These are phyloP conservation scores for Diplazon laetatorius DNA, from an alignment of 2,888 invertebrate genomes.

Conservation along the genomic window DNA sequence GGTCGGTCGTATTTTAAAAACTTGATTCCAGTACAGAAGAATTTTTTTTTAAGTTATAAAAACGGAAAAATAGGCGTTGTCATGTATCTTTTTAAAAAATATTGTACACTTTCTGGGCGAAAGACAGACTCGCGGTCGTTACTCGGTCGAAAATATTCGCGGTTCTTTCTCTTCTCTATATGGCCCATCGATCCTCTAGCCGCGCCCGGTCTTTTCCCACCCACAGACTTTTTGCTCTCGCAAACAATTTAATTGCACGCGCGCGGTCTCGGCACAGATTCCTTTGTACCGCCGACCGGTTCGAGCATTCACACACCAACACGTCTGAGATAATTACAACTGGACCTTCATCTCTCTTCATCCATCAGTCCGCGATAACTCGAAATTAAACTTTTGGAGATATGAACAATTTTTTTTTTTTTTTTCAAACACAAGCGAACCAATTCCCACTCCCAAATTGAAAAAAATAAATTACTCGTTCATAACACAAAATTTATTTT, in stretches of 20 bases:
- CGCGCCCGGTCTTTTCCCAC: neutral
- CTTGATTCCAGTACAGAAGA: no score
- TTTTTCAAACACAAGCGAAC: no score
- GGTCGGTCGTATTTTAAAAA: no score
- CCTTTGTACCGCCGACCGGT: conserved; percentile 48
- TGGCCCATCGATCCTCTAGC: conserved; percentile 4
- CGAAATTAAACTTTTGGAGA: neutral
- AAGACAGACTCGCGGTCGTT: no score
- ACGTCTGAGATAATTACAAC: conserved; percentile 34
- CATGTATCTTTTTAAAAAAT: no score
- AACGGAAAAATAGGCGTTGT: no score
- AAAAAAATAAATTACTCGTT: no score
- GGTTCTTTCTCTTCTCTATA: conserved; percentile 42
- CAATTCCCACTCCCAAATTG: no score
- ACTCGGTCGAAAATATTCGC: conserved; percentile 54
- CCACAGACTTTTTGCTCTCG: conserved; percentile 24
- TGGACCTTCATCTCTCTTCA: conserved; percentile 13
- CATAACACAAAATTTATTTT: no score
- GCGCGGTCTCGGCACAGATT: conserved; percentile 21
- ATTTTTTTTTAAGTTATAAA: no score
- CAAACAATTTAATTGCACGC: conserved; percentile 58
- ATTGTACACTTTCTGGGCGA: no score
- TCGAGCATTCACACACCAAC: conserved; percentile 9
- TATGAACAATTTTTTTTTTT: no score
- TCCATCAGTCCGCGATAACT: conserved; percentile 5